Evolutionary conservation across 2,888 invertebrate species (phyloP).

Genomic region (Ophioninae sp.): DNA sequence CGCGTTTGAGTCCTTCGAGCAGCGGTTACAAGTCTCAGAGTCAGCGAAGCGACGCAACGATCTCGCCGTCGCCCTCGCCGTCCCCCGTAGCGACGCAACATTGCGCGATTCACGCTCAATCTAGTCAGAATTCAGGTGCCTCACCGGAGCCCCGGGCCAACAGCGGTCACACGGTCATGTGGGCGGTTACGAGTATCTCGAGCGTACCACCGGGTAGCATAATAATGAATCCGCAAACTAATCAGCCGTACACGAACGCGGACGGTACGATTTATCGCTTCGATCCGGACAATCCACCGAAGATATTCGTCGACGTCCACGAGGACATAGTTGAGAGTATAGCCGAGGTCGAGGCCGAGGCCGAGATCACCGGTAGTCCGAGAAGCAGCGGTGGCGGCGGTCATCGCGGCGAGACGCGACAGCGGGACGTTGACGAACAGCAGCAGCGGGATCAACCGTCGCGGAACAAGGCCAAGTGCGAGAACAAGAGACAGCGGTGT

Average conservation of each 20-base stretch:
- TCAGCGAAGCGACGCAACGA: constrained; percentile 82
- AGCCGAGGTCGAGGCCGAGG: constrained; percentile 53
- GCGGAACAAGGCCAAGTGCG: constrained; percentile 58
- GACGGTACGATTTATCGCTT: constrained; percentile 90
- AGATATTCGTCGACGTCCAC: constrained; percentile 69
- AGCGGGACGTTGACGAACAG: constrained; percentile 49
- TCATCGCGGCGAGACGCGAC: neutral
- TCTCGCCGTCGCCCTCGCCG: constrained; percentile 78
- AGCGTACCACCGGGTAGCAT: constrained; percentile 93
- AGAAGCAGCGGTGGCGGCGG: neutral
- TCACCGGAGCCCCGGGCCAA: constrained; percentile 69
- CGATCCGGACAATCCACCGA: constrained; percentile 88
- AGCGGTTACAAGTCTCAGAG: constrained; percentile 90
- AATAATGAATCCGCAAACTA: constrained; percentile 93
- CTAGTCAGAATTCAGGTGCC: constrained; percentile 76
- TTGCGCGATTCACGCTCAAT: constrained; percentile 76
- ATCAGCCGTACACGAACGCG: constrained; percentile 88
- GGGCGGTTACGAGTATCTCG: constrained; percentile 94
- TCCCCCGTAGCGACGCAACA: constrained; percentile 76
- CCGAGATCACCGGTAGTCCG: constrained; percentile 21
- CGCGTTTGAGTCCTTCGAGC: constrained; percentile 88
- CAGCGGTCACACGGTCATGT: constrained; percentile 84
- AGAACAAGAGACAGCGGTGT: constrained; percentile 66
- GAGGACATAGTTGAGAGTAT: constrained; percentile 64
- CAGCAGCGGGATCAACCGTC: constrained; percentile 58